Evolutionary conservation across 64 coral and sea anemone genomes (phyloP).

Genomic region (Stichodactyla mertensii): DNA sequence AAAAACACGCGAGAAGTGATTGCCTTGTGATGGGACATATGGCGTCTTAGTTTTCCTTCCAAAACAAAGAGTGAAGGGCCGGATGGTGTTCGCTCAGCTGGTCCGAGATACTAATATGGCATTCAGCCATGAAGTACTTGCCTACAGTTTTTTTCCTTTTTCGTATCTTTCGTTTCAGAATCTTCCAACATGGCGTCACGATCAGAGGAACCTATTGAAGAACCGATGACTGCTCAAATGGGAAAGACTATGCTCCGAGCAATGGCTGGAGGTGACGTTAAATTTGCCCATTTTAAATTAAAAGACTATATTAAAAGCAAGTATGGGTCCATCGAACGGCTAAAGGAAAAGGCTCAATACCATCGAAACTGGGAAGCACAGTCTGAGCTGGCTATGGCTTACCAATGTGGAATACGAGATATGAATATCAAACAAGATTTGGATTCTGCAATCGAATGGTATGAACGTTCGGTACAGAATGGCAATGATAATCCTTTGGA

Average conservation of each 20-base stretch:
- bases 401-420: slow-evolving; percentile 9
- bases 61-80: no score
- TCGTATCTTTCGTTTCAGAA: no score
- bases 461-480: slow-evolving; percentile 31
- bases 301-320: background rate
- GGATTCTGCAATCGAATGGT: slow-evolving; percentile 68
- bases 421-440: slow-evolving; percentile 38
- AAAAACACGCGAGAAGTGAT: no score
- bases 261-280: background rate
- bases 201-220: background rate
- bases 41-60: no score
- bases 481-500: background rate
- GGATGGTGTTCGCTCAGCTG: no score
- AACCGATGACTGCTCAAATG: background rate
- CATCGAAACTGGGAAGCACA: slow-evolving; percentile 2
- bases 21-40: no score
- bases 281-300: background rate
- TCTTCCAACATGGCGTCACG: background rate
- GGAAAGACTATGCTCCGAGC: background rate
- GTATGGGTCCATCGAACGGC: background rate
- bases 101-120: no score
- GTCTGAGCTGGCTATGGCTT: slow-evolving; percentile 19
- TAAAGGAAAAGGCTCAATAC: background rate
- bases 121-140: background rate
- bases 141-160: background rate